Conservation (phyloP, 2,888 invertebrate species). For the Macropis europaea region DNA sequence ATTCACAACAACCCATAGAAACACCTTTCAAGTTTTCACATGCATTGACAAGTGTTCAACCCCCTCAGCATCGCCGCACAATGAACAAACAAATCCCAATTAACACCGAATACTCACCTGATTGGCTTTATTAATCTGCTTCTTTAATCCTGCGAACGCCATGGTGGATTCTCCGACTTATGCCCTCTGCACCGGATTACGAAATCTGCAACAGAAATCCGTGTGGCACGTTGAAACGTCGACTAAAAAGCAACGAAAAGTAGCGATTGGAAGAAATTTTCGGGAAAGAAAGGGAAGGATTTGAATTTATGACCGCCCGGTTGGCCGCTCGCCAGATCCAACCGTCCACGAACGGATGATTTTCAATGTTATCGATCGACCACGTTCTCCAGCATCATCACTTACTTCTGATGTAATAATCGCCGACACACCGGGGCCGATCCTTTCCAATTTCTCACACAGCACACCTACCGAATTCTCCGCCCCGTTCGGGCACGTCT, state of each 20-base stretch:
- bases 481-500: too few species aligned
- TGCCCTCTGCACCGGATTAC: neutral
- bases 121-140: slow-evolving; percentile 99
- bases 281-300: slow-evolving; percentile 14
- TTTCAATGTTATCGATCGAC: slow-evolving; percentile 65
- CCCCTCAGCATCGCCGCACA: too few species aligned
- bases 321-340: slow-evolving; percentile 52
- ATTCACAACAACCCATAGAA: too few species aligned
- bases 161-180: slow-evolving; percentile 82
- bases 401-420: slow-evolving; percentile 59
- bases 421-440: slow-evolving; percentile 17
- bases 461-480: too few species aligned
- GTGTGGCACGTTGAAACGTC: neutral
- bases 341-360: slow-evolving; percentile 51
- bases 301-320: slow-evolving; percentile 39
- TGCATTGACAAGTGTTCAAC: too few species aligned
- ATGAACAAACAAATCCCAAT: neutral
- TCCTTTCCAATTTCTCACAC: slow-evolving; percentile 1
- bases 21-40: too few species aligned
- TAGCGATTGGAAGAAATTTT: slow-evolving; percentile 3
- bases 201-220: slow-evolving; percentile 42
- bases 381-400: slow-evolving; percentile 50
- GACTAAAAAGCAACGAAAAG: neutral
- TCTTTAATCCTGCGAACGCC: slow-evolving; percentile 99
- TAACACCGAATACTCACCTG: slow-evolving; percentile 85